Evolutionary conservation across 2,888 invertebrate species (phyloP).

Genomic region (Diogma glabrata): DNA sequence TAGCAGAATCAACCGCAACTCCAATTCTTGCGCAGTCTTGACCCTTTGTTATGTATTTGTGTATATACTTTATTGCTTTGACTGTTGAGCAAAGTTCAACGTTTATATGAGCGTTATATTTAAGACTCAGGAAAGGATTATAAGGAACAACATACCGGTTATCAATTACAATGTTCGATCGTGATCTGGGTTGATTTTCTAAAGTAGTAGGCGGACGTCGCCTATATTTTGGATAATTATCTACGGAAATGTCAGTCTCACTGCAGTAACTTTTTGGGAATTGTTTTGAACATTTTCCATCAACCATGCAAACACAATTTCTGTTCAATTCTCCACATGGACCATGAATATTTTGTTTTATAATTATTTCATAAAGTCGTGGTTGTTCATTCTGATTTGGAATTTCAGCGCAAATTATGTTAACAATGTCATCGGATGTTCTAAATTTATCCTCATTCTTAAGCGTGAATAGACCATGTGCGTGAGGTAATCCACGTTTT

Average conservation of each 20-base stretch:
- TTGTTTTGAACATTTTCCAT: neutral
- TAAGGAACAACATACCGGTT: neutral
- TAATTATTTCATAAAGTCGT: neutral
- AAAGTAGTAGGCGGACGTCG: neutral
- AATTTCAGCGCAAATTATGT: neutral
- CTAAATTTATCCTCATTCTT: conserved; percentile 5
- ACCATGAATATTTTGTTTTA: conserved; percentile 1
- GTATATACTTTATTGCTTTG: neutral
- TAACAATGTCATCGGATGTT: conserved; percentile 3
- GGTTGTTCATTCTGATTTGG: neutral
- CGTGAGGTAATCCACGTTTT: too few relatives aligned
- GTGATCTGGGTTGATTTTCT: neutral
- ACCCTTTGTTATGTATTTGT: neutral
- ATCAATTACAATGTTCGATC: neutral
- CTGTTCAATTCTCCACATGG: neutral
- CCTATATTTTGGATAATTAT: neutral
- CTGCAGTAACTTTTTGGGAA: neutral
- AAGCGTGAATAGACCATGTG: neutral
- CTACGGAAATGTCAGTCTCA: neutral
- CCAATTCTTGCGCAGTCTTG: neutral
- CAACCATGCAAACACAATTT: conserved; percentile 1
- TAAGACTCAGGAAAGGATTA: neutral
- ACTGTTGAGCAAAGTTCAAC: neutral
- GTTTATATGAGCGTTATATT: too few relatives aligned
- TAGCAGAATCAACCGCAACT: neutral